These are phyloP conservation scores for Ligdia adustata DNA, from an alignment of 2,888 invertebrate species.

Conservation along the genomic window DNA sequence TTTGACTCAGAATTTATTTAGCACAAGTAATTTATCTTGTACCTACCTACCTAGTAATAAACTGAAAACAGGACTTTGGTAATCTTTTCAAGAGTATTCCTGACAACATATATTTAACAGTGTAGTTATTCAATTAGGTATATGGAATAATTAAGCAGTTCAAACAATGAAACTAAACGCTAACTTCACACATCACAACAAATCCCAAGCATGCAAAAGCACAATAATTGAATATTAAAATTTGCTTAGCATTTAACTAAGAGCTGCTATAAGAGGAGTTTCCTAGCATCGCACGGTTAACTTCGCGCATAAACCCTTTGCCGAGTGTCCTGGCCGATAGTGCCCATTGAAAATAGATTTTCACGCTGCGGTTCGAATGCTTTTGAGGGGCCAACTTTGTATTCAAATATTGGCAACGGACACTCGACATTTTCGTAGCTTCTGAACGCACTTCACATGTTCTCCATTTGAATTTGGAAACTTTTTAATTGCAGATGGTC, in stretches of 20 bases:
- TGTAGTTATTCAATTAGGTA: too few relatives aligned
- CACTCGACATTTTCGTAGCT: slow-evolving; percentile 40
- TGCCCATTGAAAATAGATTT: slow-evolving; percentile 83
- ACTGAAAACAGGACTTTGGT: too few relatives aligned
- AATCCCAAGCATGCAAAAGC: slow-evolving; percentile 55
- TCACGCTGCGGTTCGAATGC: slow-evolving; percentile 73
- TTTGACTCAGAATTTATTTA: too few relatives aligned
- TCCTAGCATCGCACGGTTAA: slow-evolving; percentile 54
- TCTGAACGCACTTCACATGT: slow-evolving; percentile 37
- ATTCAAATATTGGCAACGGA: slow-evolving; percentile 62
- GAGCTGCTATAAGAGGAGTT: slow-evolving; percentile 61
- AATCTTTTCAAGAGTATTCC: too few relatives aligned
- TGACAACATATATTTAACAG: too few relatives aligned
- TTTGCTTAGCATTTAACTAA: slow-evolving; percentile 76
- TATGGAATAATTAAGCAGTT: too few relatives aligned
- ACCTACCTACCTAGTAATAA: too few relatives aligned
- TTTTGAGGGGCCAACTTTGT: slow-evolving; percentile 69
- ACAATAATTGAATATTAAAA: slow-evolving; percentile 82
- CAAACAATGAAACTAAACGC: not conserved
- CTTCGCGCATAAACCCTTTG: slow-evolving; percentile 76
- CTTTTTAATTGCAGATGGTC: slow-evolving; percentile 18
- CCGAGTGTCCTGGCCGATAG: slow-evolving; percentile 77
- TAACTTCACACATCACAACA: slow-evolving; percentile 12
- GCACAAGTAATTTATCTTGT: too few relatives aligned
- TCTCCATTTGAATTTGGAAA: slow-evolving; percentile 24